Conservation (phyloP, 2,797 vertebrate species). For the Pangasius macronema region DNA sequence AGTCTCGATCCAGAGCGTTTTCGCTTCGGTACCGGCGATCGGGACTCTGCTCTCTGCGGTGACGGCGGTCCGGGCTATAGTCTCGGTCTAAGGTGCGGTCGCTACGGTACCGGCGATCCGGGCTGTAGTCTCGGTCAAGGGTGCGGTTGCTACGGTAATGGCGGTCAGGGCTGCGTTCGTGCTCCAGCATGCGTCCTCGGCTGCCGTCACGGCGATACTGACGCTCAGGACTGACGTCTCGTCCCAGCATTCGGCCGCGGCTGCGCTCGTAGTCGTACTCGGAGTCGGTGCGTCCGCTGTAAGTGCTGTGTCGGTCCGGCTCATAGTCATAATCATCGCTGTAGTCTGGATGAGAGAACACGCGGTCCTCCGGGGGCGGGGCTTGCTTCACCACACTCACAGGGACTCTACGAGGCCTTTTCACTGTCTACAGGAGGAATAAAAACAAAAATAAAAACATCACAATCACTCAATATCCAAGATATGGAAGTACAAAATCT, state of each 20-base stretch:
- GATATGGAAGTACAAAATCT: background rate
- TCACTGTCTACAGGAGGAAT: slow-evolving; percentile 79
- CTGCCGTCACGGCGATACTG: slow-evolving; percentile 75
- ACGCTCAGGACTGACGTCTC: slow-evolving; percentile 78
- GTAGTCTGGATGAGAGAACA: slow-evolving; percentile 83
- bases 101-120: slow-evolving; percentile 62
- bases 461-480: background rate
- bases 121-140: slow-evolving; percentile 67
- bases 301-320: slow-evolving; percentile 82
- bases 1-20: slow-evolving; percentile 48
- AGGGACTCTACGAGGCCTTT: slow-evolving; percentile 86
- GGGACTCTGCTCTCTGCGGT: slow-evolving; percentile 62
- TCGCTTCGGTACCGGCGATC: slow-evolving; percentile 62
- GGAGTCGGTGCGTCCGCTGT: slow-evolving; percentile 66
- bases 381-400: slow-evolving; percentile 72
- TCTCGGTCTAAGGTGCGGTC: slow-evolving; percentile 67
- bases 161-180: slow-evolving; percentile 59
- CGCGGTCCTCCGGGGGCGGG: slow-evolving; percentile 78
- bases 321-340: slow-evolving; percentile 81
- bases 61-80: slow-evolving; percentile 70
- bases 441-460: background rate
- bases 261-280: slow-evolving; percentile 56
- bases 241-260: slow-evolving; percentile 75
- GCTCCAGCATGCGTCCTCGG: slow-evolving; percentile 70
- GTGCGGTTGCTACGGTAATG: slow-evolving; percentile 58